Base-by-base conservation (phyloP, 2,888 invertebrate genomes). In the Gnatocerus cornutus region DNA sequence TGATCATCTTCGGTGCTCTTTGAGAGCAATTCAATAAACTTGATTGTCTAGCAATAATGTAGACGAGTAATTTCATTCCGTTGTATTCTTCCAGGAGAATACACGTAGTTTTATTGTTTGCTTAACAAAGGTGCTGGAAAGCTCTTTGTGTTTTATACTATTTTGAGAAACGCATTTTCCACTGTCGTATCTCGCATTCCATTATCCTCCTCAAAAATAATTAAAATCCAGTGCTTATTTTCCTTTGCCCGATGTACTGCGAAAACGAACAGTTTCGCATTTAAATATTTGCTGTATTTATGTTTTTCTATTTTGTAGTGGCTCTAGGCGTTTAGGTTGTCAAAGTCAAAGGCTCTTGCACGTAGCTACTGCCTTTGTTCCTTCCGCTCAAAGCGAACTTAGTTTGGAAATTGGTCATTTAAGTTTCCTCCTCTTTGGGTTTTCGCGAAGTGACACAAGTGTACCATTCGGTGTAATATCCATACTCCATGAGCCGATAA, bases 391-490 rank as follows among this genome's bases (percentile, higher is more conserved):
- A 48, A 48, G 48, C 9, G 27, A 48, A 48, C 48, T 21, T 48
- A 27, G 48, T 53, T 53, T 53, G 53, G 30, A 53, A 53, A 53
- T 37, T 53, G 33, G 53, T 37, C 55, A 55, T 39, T 55, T 55
- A 39, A 41, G 39, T 39, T 30, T 37, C 53, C 27, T 53, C 10
- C 27, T 48, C 48, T 48, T 48, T 48, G 48, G 27, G 33, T 52
- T 52, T 52, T 52, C 52, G 12, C 14, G 10, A 30, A 52, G 33
- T 29, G 52, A 30, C 39, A 29, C 45, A 41, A 59, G 43, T 55
- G 37, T 10, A 55, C n/a, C 13, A 56, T 45, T 27, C 14, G 10
- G 21, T 33, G 14, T 65, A 65, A 65, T 46, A 66, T 62, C 16
- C 50, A 39, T 39, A 48, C 37, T 13, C 48, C 12, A 50, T 10